phyloP scores from a whole-genome alignment of 2,113 vertebrate species.

The Macquaria australasica region DNA sequence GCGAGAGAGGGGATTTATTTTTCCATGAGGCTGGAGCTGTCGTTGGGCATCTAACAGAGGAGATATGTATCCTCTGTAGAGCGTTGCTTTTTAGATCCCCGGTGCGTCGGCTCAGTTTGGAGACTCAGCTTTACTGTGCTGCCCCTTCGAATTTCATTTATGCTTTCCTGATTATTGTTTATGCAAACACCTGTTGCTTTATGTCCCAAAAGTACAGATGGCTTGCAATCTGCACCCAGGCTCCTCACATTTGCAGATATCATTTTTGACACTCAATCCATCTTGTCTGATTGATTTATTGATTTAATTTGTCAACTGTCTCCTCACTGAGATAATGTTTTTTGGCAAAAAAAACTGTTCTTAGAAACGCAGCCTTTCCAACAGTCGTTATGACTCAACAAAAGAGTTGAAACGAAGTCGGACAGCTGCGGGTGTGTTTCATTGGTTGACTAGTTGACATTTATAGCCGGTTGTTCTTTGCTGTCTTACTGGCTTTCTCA shows the following conservation, averaged over 20 bases:
- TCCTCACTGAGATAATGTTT: slow-evolving; percentile 35
- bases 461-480: slow-evolving; percentile 36
- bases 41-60: slow-evolving; percentile 40
- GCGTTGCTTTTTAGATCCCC: slow-evolving; percentile 36
- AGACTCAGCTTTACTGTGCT: slow-evolving; percentile 12
- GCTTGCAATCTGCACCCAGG: background rate
- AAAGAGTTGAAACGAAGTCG: slow-evolving; percentile 6
- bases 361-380: background rate
- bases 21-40: slow-evolving; percentile 54
- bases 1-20: slow-evolving; percentile 59
- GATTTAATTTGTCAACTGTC: slow-evolving; percentile 68
- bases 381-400: slow-evolving; percentile 18
- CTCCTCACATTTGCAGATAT: slow-evolving; percentile 31
- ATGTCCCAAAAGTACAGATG: slow-evolving; percentile 10
- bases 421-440: slow-evolving; percentile 11
- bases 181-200: slow-evolving; percentile 43
- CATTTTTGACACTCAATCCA: slow-evolving; percentile 45
- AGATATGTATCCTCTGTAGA: slow-evolving; percentile 56
- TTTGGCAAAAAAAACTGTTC: background rate
- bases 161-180: slow-evolving; percentile 22
- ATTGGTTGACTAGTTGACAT: slow-evolving; percentile 31
- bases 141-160: slow-evolving; percentile 5
- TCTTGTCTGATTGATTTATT: slow-evolving; percentile 64
- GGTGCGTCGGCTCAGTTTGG: slow-evolving; percentile 1
- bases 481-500: slow-evolving; percentile 1